Evolutionary conservation across 2,113 vertebrate genomes (phyloP).

Genomic region (Bos indicus): DNA sequence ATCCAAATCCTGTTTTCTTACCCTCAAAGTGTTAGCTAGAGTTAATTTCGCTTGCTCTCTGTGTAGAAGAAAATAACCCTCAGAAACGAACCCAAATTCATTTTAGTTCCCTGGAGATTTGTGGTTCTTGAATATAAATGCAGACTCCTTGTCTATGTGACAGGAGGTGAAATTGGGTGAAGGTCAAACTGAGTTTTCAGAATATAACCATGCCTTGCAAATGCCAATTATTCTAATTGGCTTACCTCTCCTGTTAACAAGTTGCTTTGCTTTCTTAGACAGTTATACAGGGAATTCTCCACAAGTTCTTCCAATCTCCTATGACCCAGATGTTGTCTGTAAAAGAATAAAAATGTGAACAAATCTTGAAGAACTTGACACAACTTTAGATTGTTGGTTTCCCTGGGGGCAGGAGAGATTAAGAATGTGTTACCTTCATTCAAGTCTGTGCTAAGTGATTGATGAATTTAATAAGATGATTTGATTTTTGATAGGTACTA

Average conservation of each 20-base stretch:
- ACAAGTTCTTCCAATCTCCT: neutral
- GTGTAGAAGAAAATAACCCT: neutral
- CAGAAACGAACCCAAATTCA: neutral
- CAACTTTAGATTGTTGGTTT: neutral
- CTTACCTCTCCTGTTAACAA: conserved; percentile 3
- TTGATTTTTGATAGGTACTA: conserved; percentile 20
- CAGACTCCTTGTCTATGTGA: neutral
- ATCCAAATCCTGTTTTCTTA: neutral
- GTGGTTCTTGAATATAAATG: neutral
- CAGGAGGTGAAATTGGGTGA: neutral
- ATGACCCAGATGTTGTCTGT: neutral
- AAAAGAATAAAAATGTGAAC: conserved; percentile 11
- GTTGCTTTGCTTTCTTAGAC: neutral
- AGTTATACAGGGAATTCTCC: neutral
- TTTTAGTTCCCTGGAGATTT: neutral
- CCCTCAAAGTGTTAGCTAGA: neutral
- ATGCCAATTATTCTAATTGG: conserved; percentile 8
- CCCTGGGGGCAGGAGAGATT: neutral
- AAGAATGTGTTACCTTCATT: conserved; percentile 5
- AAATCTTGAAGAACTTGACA: conserved; percentile 18
- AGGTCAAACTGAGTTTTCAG: neutral
- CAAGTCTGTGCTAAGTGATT: neutral
- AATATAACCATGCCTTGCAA: neutral
- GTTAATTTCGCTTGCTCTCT: neutral
- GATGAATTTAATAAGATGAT: conserved; percentile 8